Percentiles rank a stretch among this genome's conserved stretches.
phyloP scores from a whole-genome alignment of 2,888 invertebrate species.

The Spodoptera littoralis region DNA sequence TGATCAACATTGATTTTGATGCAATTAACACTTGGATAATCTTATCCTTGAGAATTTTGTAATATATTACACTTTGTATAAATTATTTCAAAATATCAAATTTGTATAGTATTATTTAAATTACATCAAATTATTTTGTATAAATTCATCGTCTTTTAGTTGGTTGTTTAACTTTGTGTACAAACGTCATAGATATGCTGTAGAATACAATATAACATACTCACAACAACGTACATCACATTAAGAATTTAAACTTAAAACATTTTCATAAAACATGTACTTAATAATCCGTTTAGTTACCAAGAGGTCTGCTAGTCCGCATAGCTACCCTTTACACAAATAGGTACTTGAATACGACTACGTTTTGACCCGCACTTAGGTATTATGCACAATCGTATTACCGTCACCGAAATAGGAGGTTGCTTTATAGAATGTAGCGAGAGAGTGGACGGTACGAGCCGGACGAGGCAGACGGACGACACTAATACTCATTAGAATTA shows the following conservation, averaged over 20 bases:
- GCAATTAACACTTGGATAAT: conserved; percentile 1
- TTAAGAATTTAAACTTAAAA: too few relatives aligned
- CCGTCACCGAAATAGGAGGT: conserved; percentile 67
- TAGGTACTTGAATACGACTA: conserved; percentile 47
- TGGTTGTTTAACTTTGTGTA: too few relatives aligned
- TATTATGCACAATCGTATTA: conserved; percentile 68
- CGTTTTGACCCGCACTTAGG: conserved; percentile 57
- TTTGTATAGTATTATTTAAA: too few relatives aligned
- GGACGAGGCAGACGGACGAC: conserved; percentile 74
- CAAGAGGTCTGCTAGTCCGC: conserved; percentile 26
- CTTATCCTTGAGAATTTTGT: not conserved
- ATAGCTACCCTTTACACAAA: conserved; percentile 43
- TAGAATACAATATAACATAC: too few relatives aligned
- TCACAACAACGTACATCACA: too few relatives aligned
- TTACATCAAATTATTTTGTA: too few relatives aligned
- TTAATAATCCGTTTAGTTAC: conserved; percentile 20
- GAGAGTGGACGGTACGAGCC: conserved; percentile 60
- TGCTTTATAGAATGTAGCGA: conserved; percentile 63
- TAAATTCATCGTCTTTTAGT: too few relatives aligned
- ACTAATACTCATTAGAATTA: conserved; percentile 89
- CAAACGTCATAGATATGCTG: too few relatives aligned
- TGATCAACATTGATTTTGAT: conserved; percentile 11
- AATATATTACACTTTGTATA: too few relatives aligned
- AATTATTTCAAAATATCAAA: too few relatives aligned
- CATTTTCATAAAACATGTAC: too few relatives aligned